Base-by-base conservation (phyloP, 1,140 invertebrate species). In the Epicauta chinensis region DNA sequence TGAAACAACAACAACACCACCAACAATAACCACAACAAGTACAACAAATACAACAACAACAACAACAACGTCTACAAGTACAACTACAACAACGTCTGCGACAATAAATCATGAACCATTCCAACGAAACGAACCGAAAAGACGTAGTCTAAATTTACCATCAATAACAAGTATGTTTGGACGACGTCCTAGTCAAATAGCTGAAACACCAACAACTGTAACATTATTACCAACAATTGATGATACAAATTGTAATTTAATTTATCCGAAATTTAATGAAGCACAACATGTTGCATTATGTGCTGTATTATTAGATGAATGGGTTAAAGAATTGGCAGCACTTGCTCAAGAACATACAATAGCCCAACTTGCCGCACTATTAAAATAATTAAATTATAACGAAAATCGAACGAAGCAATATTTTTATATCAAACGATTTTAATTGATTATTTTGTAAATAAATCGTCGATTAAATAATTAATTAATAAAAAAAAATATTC, bases 321-420 rank as follows among this genome's bases (percentile, higher is more conserved):
- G 93, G 87, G 73, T 94, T 0, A 93, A 94, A 72, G 93, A 97
- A 74, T 72, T 97, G 35, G 87, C 92, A 1, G 90, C 93, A 11
- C 80, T 97, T 38, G 84, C 89, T 50, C 90, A 93, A 72, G 93
- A 97, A 73, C 93, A 97, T 62, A 80, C 83, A n/a, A 76, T 88
- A 45, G 69, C 73, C 42, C 77, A 75, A 52, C 65, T 77, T 52
- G 69, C 68, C 30, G 56, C 59, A 17, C 53, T 68, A 45, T 57
- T 68, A 7, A 66, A 65, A 38, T 68, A 54, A 55, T 51, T 13
- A 23, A 5, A 23, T 23, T 5, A 23, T 23, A 23, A 23, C 23
- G 23, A 23, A 23, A 23, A 23, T 5, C 23, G 23, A 23, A 23
- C 23, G 23, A 23, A 23, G 23, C 23, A 23, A 23, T 23, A 23